A percentile compares a stretch with the other conserved stretches of the same genome.
These are phyloP conservation scores for Chondrilla cf. caribensis DNA, from an alignment of 37 sponge, comb jelly and placozoan genomes.

Conservation along the genomic window DNA sequence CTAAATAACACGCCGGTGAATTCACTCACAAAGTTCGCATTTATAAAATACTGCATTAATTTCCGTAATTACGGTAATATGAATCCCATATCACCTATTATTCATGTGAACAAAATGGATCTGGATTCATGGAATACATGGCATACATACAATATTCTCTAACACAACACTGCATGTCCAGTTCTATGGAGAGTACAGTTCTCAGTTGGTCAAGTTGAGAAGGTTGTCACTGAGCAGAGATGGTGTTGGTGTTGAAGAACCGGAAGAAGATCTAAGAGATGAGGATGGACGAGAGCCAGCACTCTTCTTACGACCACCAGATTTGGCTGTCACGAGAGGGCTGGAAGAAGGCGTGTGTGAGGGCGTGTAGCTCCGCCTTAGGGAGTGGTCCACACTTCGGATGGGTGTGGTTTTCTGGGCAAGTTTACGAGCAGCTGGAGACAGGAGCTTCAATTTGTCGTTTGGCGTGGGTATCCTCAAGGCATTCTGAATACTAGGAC, in stretches of 20 bases:
- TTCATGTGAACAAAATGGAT: too few relatives aligned
- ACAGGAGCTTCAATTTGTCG: slow-evolving; percentile 66
- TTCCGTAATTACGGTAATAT: too few relatives aligned
- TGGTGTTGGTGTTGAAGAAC: not conserved
- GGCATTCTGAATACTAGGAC: slow-evolving; percentile 7
- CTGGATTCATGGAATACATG: too few relatives aligned
- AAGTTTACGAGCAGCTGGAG: slow-evolving; percentile 81
- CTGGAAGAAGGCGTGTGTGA: not conserved
- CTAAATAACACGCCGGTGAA: too few relatives aligned
- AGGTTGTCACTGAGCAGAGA: slow-evolving; percentile 23
- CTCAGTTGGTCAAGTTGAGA: not conserved
- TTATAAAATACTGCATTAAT: too few relatives aligned
- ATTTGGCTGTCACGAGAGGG: not conserved
- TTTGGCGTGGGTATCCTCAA: slow-evolving; percentile 39
- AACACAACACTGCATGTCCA: too few relatives aligned
- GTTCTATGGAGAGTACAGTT: too few relatives aligned
- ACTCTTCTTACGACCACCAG: not conserved
- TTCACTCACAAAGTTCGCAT: too few relatives aligned
- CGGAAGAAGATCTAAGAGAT: not conserved
- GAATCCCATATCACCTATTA: too few relatives aligned
- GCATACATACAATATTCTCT: too few relatives aligned
- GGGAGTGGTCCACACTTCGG: slow-evolving; percentile 37
- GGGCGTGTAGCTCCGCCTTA: slow-evolving; percentile 72
- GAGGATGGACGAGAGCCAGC: not conserved
- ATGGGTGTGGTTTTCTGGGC: slow-evolving; percentile 37